Percentiles rank a stretch among this genome's conserved stretches.
These are phyloP conservation scores for Amphipoea lucens DNA, from an alignment of 2,888 invertebrate genomes.

Conservation along the genomic window DNA sequence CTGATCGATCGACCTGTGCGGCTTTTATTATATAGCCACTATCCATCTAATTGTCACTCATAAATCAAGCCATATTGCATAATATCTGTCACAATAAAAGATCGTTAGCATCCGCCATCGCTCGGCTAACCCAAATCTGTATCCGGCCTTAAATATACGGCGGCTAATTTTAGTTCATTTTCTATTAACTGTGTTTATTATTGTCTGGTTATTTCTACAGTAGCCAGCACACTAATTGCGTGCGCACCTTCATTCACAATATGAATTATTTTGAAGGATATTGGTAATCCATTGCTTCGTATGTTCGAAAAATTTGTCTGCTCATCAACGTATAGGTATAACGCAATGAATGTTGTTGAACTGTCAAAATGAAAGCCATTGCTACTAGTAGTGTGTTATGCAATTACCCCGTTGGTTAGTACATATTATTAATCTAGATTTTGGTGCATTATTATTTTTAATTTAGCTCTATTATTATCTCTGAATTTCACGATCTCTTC, in stretches of 20 bases:
- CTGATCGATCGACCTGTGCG: no score
- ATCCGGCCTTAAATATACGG: conserved; percentile 67
- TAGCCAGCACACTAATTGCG: not conserved
- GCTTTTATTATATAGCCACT: no score
- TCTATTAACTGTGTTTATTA: conserved; percentile 35
- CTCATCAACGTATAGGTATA: no score
- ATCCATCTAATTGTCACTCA: conserved; percentile 1
- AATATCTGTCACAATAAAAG: conserved; percentile 56
- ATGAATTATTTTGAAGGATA: no score
- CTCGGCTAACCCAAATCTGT: conserved; percentile 71
- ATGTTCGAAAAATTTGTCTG: no score
- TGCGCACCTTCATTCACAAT: no score
- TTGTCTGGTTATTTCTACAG: conserved; percentile 29
- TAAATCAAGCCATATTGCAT: conserved; percentile 39
- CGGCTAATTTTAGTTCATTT: conserved; percentile 45
- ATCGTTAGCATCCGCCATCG: conserved; percentile 50
- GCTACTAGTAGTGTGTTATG: no score
- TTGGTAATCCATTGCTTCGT: no score
- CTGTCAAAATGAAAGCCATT: no score
- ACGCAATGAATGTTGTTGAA: no score
- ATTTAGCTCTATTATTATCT: not conserved
- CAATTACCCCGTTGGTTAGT: not conserved
- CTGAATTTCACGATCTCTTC: not conserved
- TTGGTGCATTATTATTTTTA: not conserved
- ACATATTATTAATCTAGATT: not conserved